These are phyloP conservation scores for Merluccius polli DNA, from an alignment of 2,797 vertebrate genomes.

Conservation along the genomic window DNA sequence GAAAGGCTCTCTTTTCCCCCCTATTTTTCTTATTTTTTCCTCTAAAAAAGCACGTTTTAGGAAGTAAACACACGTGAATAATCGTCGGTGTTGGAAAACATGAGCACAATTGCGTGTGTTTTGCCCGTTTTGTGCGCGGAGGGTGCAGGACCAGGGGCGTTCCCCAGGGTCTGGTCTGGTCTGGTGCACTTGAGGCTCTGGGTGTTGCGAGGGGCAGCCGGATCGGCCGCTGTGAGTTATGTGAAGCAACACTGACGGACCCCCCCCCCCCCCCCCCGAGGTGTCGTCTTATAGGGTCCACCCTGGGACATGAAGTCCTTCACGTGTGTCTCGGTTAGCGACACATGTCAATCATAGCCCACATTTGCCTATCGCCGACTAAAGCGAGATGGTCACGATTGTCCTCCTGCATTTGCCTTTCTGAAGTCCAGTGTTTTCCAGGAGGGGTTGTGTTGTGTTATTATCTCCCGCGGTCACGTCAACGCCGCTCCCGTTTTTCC, in stretches of 20 bases:
- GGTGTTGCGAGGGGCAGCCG: conserved; percentile 46
- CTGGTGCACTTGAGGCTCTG: conserved; percentile 59
- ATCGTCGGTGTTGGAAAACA: conserved; percentile 56
- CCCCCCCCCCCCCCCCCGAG: no score
- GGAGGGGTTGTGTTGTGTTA: neutral
- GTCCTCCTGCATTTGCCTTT: conserved; percentile 16
- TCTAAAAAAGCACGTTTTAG: neutral
- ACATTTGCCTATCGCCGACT: conserved; percentile 30
- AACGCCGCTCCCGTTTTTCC: neutral
- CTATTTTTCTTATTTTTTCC: conserved; percentile 20
- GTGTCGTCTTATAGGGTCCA: conserved; percentile 7
- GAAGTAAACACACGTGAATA: conserved; percentile 20
- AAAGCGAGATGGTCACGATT: conserved; percentile 33
- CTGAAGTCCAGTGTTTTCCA: neutral
- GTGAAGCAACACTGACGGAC: conserved; percentile 12
- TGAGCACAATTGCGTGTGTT: conserved; percentile 66
- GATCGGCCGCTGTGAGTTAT: conserved; percentile 19
- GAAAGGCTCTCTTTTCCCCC: neutral
- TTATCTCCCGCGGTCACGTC: neutral
- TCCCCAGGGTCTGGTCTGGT: conserved; percentile 69
- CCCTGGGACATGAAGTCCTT: neutral
- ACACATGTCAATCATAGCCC: conserved; percentile 16
- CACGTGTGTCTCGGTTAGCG: neutral
- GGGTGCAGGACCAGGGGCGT: conserved; percentile 78
- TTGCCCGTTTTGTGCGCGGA: conserved; percentile 59